These are phyloP conservation scores for Spodoptera litura DNA, from an alignment of 1,140 invertebrate species.

Conservation along the genomic window DNA sequence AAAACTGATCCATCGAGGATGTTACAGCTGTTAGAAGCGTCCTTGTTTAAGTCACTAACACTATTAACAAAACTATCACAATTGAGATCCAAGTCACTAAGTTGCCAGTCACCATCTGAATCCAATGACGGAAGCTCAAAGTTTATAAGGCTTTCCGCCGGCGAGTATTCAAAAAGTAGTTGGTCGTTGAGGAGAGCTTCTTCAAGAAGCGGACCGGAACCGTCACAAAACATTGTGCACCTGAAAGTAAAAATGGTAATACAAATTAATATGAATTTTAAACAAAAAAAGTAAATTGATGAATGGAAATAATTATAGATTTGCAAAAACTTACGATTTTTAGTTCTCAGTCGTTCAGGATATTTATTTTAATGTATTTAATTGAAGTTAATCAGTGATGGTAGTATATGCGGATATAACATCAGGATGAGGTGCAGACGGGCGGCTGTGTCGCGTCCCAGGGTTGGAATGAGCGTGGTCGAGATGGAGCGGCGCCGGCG, in stretches of 20 bases:
- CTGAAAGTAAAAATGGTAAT: constrained; percentile 60
- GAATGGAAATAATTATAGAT: constrained; percentile 18
- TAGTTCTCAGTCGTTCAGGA: constrained; percentile 5
- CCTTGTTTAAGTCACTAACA: constrained; percentile 66
- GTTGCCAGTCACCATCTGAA: constrained; percentile 68
- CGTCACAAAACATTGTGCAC: constrained; percentile 73
- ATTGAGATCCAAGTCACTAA: constrained; percentile 73
- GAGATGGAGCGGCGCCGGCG: constrained; percentile 59
- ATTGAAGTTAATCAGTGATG: constrained; percentile 21
- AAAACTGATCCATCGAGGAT: constrained; percentile 66
- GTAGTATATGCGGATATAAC: constrained; percentile 33
- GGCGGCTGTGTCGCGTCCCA: constrained; percentile 64
- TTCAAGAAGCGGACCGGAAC: constrained; percentile 61
- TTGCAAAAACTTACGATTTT: constrained; percentile 33
- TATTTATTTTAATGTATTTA: constrained; percentile 42
- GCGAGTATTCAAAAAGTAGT: constrained; percentile 76
- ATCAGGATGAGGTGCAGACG: constrained; percentile 58
- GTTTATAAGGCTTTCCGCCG: constrained; percentile 79
- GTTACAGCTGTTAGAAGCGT: constrained; percentile 61
- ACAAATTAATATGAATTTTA: too few relatives aligned
- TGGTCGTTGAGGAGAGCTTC: constrained; percentile 73
- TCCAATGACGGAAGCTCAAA: constrained; percentile 73
- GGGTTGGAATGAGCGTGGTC: constrained; percentile 66
- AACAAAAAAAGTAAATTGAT: constrained; percentile 23
- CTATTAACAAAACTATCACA: constrained; percentile 75